phyloP scores from a whole-genome alignment of 2,797 vertebrate genomes.

The Silurus lanzhouensis region DNA sequence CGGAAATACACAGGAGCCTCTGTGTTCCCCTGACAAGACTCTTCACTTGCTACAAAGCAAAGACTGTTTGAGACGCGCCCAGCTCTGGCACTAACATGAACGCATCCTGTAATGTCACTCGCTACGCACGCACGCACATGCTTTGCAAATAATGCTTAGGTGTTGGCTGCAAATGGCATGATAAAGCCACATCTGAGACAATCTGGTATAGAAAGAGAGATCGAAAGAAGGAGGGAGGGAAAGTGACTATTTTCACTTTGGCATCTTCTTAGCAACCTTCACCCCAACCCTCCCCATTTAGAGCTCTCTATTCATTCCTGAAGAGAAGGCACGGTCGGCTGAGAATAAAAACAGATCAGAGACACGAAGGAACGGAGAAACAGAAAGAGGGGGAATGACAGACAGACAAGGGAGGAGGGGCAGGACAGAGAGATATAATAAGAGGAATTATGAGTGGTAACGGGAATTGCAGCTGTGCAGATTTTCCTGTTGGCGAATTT shows the following conservation, averaged over 20 bases:
- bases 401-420: slow-evolving; percentile 12
- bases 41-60: slow-evolving; percentile 27
- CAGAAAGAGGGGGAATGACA: background rate
- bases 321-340: slow-evolving; percentile 38
- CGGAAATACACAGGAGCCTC: slow-evolving; percentile 40
- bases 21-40: slow-evolving; percentile 32
- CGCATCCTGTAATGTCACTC: slow-evolving; percentile 31
- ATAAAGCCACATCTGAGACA: slow-evolving; percentile 36
- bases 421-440: slow-evolving; percentile 34
- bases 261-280: slow-evolving; percentile 21
- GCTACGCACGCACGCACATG: slow-evolving; percentile 15
- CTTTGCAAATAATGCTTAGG: slow-evolving; percentile 20
- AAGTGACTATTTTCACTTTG: slow-evolving; percentile 28
- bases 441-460: slow-evolving; percentile 41
- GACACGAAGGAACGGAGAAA: slow-evolving; percentile 13
- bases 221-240: background rate
- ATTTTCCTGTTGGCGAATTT: slow-evolving; percentile 44
- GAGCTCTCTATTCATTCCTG: slow-evolving; percentile 46
- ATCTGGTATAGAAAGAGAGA: background rate
- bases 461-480: slow-evolving; percentile 47
- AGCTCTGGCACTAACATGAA: slow-evolving; percentile 25
- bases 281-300: slow-evolving; percentile 22
- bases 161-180: slow-evolving; percentile 26
- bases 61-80: slow-evolving; percentile 36
- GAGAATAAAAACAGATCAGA: slow-evolving; percentile 42